Evolutionary conservation across 1,140 invertebrate genomes (phyloP).

Genomic region (Drosophila sproati): DNA sequence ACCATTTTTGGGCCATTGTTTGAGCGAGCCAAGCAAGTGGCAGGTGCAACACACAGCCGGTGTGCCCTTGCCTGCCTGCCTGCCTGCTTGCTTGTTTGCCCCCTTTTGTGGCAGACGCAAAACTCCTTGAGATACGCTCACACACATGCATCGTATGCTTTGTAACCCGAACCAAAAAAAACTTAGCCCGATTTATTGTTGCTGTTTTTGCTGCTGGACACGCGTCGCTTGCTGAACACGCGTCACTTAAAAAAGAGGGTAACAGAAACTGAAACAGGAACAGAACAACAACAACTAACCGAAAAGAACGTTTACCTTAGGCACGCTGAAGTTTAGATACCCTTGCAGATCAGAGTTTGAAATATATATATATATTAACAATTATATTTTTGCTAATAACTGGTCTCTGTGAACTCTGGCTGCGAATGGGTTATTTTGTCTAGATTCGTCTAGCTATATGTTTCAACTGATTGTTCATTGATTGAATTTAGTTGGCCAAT

Average conservation of each 20-base stretch:
- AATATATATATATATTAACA: no score
- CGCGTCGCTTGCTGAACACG: slow-evolving; percentile 66
- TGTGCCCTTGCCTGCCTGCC: neutral
- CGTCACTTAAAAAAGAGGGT: slow-evolving; percentile 13
- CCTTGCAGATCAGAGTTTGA: no score
- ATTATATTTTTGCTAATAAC: no score
- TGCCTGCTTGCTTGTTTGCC: no score
- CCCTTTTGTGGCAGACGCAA: slow-evolving; percentile 20
- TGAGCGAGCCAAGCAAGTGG: slow-evolving; percentile 34
- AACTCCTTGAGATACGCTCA: slow-evolving; percentile 32
- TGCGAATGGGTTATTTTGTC: no score
- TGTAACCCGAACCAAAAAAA: slow-evolving; percentile 38
- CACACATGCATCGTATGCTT: slow-evolving; percentile 10
- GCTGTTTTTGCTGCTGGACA: slow-evolving; percentile 32
- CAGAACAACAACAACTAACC: neutral
- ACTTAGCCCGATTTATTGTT: slow-evolving; percentile 59
- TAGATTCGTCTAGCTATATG: no score
- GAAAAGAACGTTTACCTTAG: neutral
- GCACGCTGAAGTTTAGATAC: no score
- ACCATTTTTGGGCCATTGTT: slow-evolving; percentile 44
- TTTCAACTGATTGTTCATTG: no score
- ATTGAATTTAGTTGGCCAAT: no score
- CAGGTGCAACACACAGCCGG: slow-evolving; percentile 54
- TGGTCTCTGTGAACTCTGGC: no score
- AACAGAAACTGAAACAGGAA: slow-evolving; percentile 17